Evolutionary conservation across 2,113 vertebrate genomes (phyloP).

Genomic region (Panthera leo): DNA sequence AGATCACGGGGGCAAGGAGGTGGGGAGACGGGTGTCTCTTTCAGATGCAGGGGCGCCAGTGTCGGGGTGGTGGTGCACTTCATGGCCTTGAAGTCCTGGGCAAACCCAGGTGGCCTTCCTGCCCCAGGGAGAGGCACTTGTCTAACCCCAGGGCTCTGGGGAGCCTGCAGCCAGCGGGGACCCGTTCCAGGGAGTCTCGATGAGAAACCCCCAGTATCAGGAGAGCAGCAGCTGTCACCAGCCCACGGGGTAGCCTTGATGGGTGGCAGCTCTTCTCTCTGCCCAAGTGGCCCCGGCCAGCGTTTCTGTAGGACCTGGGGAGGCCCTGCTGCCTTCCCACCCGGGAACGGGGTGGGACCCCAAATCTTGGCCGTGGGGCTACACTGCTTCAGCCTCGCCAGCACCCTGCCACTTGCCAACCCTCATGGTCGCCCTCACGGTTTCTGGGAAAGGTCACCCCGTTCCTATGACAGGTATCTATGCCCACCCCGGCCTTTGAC

Average conservation of each 20-base stretch:
- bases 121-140: not conserved
- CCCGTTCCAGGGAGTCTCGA: too few species aligned
- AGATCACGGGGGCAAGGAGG: not conserved
- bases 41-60: not conserved
- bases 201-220: not conserved
- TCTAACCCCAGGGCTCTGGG: not conserved
- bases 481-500: not conserved
- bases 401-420: not conserved
- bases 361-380: not conserved
- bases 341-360: not conserved
- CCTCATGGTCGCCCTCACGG: not conserved
- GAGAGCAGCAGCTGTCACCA: not conserved
- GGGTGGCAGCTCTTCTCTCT: not conserved
- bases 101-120: not conserved
- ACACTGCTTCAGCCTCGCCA: fast-evolving
- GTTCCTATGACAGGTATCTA: not conserved
- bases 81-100: not conserved
- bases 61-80: not conserved
- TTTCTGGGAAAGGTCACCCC: not conserved
- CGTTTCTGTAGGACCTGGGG: fast-evolving
- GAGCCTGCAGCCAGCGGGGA: not conserved
- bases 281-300: not conserved
- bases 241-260: not conserved
- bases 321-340: not conserved
- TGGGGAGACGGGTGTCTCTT: not conserved